Evolutionary conservation across 2,797 vertebrate genomes (phyloP), one percentile per base, ranked within the genome.

Genomic region (Chloroceryle amazona): DNA sequence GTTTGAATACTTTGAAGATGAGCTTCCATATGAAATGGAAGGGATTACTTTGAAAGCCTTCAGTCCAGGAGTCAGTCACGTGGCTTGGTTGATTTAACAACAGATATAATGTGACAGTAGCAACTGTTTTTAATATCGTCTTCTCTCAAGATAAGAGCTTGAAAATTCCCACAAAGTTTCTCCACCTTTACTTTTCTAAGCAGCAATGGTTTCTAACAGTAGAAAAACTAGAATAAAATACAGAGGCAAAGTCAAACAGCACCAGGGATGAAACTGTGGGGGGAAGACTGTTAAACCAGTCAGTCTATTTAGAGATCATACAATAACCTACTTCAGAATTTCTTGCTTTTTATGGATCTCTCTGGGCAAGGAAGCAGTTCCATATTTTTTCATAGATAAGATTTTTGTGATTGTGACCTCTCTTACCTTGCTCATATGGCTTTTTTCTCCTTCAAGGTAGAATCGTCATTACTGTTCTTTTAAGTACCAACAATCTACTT

Each of bases 401-500:
- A 84, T 80, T 89, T 81, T 81, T 8, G 28, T 75, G 51, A 67
- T 71, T 76, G 63, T 86, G 51, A 68, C 83, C 20, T 58, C 26
- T 81, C 42, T 86, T 90, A 46, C 73, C 44, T 94, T 11, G 5
- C 20, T 86, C 15, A 44, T 16, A 51, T 3, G n/a, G 33, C 19
- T 95, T 31, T 83, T 86, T 89, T 80, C 81, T 93, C 47, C 73
- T 90, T 79, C 83, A 89, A 67, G 49, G 46, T 52, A 49, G 16
- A 73, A 79, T 79, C 23, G 52, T 52, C 61, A 54, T 65, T 88
- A 70, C 66, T 61, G 51, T 51, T 86, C 61, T 60, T 81, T 81
- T 37, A 81, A 90, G 66, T 25, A 73, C 42, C 79, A 92, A 73
- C 15, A 51, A 84, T n/a, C 33, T 31, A 54, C 22, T 57, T 73